These are phyloP conservation scores for Dysidea cf. avara DNA, from an alignment of 37 sponge, comb jelly and placozoan genomes.

Conservation along the genomic window DNA sequence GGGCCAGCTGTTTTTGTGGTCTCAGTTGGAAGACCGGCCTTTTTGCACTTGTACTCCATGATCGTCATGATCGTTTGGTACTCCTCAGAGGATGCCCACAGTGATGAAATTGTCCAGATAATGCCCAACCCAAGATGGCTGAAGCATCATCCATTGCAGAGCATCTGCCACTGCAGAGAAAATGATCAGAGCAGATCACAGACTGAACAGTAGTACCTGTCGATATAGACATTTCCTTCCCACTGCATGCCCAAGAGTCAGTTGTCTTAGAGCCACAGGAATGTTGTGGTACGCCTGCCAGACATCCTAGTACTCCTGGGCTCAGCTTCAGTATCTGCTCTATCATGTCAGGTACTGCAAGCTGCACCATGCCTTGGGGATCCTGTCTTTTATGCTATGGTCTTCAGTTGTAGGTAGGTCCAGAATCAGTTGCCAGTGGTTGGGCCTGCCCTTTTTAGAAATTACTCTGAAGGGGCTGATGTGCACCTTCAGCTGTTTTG, in stretches of 20 bases:
- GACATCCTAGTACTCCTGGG: slow-evolving; percentile 22
- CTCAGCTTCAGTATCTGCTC: slow-evolving; percentile 9
- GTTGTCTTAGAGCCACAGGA: slow-evolving; percentile 31
- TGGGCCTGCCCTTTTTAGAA: not conserved
- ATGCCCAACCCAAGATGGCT: not conserved
- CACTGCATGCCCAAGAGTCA: slow-evolving; percentile 28
- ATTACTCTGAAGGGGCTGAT: not conserved
- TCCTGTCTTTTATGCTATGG: slow-evolving; percentile 23
- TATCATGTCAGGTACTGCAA: slow-evolving; percentile 14
- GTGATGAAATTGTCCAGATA: slow-evolving; percentile 34
- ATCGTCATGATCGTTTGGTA: too few relatives aligned
- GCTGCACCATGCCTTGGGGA: not conserved
- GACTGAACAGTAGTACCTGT: slow-evolving; percentile 14
- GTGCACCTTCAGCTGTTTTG: too few relatives aligned
- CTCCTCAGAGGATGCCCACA: too few relatives aligned
- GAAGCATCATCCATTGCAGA: slow-evolving; percentile 2
- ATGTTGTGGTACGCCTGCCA: slow-evolving; percentile 24
- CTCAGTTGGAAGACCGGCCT: too few relatives aligned
- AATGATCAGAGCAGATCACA: slow-evolving; percentile 1
- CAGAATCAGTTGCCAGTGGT: not conserved
- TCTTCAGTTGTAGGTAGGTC: slow-evolving; percentile 19
- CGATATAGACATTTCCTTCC: slow-evolving; percentile 25
- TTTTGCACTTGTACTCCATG: too few relatives aligned
- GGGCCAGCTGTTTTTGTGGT: too few relatives aligned
- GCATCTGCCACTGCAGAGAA: slow-evolving; percentile 6